Base-by-base conservation (phyloP, 2,888 invertebrate genomes). In the Plagodis pulveraria region DNA sequence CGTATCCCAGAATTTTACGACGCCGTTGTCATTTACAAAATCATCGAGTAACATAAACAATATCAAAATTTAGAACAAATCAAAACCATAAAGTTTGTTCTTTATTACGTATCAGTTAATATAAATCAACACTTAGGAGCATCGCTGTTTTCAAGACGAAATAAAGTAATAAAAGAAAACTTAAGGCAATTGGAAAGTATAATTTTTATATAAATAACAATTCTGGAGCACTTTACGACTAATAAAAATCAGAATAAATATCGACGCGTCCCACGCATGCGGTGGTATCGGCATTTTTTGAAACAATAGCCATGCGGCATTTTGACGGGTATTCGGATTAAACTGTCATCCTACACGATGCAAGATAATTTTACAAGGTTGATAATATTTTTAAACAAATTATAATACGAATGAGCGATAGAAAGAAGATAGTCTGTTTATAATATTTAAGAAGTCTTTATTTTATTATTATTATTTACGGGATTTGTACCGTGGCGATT, bases 171-270 rank as follows among this genome's bases (percentile, higher is more conserved):
- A 77, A 77, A 73, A 65, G 65, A 68, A 71, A 72, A 67, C 58
- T 58, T 63, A 66, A 59, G 50, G 59, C 63, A 54, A 62, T 72
- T 65, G 67, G 60, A 66, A 58, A 59, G 63, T 67, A 69, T 72
- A 70, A 69, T 74, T 70, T 71, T 70, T 72, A 61, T 69, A 63
- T 67, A 69, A 67, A 68, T 61, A 69, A 65, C 50, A 58, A 53
- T 51, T 46, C 56, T 65, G 42, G 62, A 60, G 64, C 64, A 69
- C 60, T 73, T 78, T 72, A 75, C 62, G 71, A 58, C 66, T 71
- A 71, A 75, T 78, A 80, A 80, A 80, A 78, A 74, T 50, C 69
- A 62, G 56, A 72, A 65, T 70, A 66, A 65, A 66, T 67, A 71
- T 69, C 65, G 66, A 60, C 45, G 34, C 62, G n/a, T 56, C 83